Conservation (phyloP, 1,140 invertebrate genomes). For the Cotesia glomerata region DNA sequence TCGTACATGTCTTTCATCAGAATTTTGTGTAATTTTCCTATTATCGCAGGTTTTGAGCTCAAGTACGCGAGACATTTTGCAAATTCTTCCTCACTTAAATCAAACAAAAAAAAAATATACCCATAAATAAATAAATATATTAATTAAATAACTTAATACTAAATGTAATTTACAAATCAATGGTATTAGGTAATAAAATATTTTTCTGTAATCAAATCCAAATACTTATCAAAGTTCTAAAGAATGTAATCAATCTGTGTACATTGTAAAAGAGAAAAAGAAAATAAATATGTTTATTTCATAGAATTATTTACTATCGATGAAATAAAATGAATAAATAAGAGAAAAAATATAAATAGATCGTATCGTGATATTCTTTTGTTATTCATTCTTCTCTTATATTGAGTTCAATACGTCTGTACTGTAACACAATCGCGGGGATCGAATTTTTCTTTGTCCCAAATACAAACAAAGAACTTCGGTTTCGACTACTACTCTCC, state of each 20-base stretch:
- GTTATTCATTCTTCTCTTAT: not conserved
- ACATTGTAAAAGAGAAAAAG: not conserved
- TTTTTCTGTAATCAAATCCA: not conserved
- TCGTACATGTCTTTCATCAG: constrained; percentile 40
- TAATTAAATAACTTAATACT: not conserved
- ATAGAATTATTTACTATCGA: no score
- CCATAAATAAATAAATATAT: not conserved
- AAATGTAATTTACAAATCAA: not conserved
- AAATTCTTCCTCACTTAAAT: constrained; percentile 43
- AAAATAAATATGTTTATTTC: not conserved
- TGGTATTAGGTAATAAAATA: not conserved
- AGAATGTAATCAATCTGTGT: constrained; percentile 8
- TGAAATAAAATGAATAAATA: not conserved
- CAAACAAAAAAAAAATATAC: constrained; percentile 17
- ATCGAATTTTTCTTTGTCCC: constrained; percentile 46
- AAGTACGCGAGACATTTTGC: constrained; percentile 39
- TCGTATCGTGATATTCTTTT: not conserved
- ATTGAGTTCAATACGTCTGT: constrained; percentile 11
- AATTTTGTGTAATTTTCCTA: constrained; percentile 38
- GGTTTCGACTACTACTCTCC: not conserved
- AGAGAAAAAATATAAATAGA: not conserved
- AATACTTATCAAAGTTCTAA: not conserved
- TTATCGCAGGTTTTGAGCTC: constrained; percentile 30
- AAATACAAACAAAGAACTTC: constrained; percentile 37
- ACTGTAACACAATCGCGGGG: constrained; percentile 34